Evolutionary conservation across 2,113 vertebrate species (phyloP), one percentile per base, ranked within the genome.

Genomic region (Scophthalmus maximus): DNA sequence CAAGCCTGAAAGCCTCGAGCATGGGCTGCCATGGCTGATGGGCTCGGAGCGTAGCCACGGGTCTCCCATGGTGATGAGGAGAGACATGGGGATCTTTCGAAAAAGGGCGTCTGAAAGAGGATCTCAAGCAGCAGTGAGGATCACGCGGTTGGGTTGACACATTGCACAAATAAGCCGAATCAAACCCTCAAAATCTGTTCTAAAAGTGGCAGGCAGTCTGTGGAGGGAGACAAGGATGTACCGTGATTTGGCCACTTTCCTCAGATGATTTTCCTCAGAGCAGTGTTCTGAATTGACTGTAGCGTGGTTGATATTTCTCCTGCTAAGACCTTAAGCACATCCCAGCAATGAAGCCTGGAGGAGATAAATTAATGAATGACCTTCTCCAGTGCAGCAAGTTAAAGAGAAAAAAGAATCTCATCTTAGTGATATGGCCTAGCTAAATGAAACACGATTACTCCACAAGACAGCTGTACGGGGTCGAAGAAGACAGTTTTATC

Each of bases 61-160:
- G 18, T 20, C 23, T 70, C 50, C 22, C 20, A 20, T 50, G 23
- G 14, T 68, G 56, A 74, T 26, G 14, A 47, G 8, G 50, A 50
- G 51, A 17, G n/a, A n/a, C n/a, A n/a, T n/a, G n/a, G 9, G 14
- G 51, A 49, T 68, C 27, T 34, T 53, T 29, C 1, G 17, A 58
- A n/a, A n/a, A n/a, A 46, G 26, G 0, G 23, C 36, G n/a, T 78
- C 69, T 58, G 11, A 67, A 63, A 65, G 47, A 17, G 67, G 36
- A 65, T 73, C 23, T 67, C 3, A 76, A 68, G 32, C n/a, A 20
- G 58, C 59, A 78, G 67, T 82, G 58, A 71, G 38, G 4, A 38
- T 68, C 51, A 15, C 14, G 6, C 17, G 36, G n/a, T n/a, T n/a
- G 36, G 36, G 36, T 17, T 40, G 36, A 40, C 36, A 40, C 14